phyloP scores from a whole-genome alignment of 2,797 vertebrate species.

The Columba guinea region DNA sequence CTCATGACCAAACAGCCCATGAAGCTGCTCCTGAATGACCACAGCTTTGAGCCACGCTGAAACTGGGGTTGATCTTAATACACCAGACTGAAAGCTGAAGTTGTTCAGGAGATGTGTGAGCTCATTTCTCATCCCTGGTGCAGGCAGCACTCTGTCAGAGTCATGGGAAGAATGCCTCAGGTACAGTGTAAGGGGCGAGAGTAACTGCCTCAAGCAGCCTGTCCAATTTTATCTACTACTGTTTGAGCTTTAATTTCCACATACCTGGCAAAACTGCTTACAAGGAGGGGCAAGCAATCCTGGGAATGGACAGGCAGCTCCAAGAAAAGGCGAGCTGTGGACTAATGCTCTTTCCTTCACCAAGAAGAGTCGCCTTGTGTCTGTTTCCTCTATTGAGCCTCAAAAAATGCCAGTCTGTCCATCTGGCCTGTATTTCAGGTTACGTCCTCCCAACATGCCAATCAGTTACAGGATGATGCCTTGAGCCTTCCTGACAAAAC shows the following conservation, averaged over 20 bases:
- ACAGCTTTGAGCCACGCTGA: neutral
- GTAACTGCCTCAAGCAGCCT: neutral
- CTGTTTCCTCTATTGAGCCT: neutral
- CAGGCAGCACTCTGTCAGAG: neutral
- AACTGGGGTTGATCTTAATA: neutral
- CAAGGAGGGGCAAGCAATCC: neutral
- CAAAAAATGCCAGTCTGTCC: neutral
- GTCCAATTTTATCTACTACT: neutral
- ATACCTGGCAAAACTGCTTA: neutral
- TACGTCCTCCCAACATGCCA: neutral
- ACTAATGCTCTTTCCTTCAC: neutral
- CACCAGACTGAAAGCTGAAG: neutral
- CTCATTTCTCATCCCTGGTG: neutral
- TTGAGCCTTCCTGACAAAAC: neutral
- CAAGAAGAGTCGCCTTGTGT: neutral
- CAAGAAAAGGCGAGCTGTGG: neutral
- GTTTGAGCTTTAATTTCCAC: neutral
- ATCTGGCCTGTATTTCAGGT: neutral
- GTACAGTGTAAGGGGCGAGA: neutral
- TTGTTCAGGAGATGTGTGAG: neutral
- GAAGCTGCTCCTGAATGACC: neutral
- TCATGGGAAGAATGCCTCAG: neutral
- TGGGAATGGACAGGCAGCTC: neutral
- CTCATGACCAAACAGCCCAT: neutral
- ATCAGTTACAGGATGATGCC: rapidly evolving